Percentiles rank a stretch among this genome's conserved stretches.
Evolutionary conservation across 2,113 vertebrate species (phyloP).

Genomic region (Charina bottae): DNA sequence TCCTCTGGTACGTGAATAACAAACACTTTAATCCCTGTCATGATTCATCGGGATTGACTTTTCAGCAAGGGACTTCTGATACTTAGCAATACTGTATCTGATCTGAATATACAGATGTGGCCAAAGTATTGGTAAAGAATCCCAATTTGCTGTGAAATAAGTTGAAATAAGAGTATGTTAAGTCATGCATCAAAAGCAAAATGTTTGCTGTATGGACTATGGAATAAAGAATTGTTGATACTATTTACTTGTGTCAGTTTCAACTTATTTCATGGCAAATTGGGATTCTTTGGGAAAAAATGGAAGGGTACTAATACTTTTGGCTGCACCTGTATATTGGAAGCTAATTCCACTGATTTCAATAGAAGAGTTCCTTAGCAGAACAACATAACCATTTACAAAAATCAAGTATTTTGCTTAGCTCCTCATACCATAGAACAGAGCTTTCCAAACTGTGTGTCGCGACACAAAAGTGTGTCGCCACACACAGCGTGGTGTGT

Average conservation of each 20-base stretch:
- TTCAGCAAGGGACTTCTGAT: not conserved
- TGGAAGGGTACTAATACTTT: not conserved
- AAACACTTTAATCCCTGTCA: not conserved
- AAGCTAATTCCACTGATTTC: not conserved
- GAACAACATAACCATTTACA: not conserved
- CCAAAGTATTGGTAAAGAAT: not conserved
- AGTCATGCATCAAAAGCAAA: not conserved
- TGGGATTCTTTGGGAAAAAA: not conserved
- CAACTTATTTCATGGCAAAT: not conserved
- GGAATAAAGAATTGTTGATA: not conserved
- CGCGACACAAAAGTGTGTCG: no score
- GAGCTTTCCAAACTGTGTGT: no score
- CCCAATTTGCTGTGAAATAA: not conserved
- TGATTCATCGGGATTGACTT: not conserved
- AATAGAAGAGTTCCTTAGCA: not conserved
- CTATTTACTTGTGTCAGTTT: not conserved
- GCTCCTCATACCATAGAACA: not conserved
- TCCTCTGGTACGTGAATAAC: not conserved
- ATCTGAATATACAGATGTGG: not conserved
- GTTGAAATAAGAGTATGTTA: not conserved
- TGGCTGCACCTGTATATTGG: not conserved
- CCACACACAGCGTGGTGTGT: no score
- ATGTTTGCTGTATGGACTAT: not conserved
- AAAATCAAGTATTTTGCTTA: not conserved
- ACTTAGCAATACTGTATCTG: not conserved